phyloP scores from a whole-genome alignment of 92 coral and sea anemone genomes.

The Porites rus region DNA sequence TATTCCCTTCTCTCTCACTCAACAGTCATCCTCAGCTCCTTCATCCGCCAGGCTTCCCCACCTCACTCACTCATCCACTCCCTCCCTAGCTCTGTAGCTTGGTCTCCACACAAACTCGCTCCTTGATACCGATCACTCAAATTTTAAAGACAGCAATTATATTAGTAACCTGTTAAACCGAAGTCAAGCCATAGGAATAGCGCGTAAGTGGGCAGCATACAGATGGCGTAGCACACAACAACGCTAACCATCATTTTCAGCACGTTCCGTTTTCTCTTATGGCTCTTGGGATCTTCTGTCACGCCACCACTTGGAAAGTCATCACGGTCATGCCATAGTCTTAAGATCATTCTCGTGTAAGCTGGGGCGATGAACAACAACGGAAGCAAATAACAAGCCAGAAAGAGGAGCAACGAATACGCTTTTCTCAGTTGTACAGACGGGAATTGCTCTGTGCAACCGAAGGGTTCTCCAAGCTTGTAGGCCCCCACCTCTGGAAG shows the following conservation, averaged over 20 bases:
- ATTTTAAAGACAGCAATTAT: no score
- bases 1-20: no score
- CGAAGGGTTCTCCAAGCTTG: constrained; percentile 37
- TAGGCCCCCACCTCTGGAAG: constrained; percentile 92
- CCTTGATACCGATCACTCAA: no score
- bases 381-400: constrained; percentile 83
- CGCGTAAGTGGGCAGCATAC: constrained; percentile 87
- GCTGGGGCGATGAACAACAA: constrained; percentile 84
- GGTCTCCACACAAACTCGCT: no score
- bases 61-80: no score
- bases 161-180: constrained; percentile 69
- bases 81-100: no score
- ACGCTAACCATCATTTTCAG: constrained; percentile 96
- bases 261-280: constrained; percentile 85
- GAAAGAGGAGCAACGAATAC: constrained; percentile 78
- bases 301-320: constrained; percentile 73
- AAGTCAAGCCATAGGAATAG: constrained; percentile 79
- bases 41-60: no score
- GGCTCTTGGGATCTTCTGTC: constrained; percentile 83
- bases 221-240: constrained; percentile 84
- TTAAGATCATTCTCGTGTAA: constrained; percentile 81
- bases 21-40: no score
- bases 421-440: constrained; percentile 53
- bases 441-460: constrained; percentile 87
- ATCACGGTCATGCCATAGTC: constrained; percentile 74